Evolutionary conservation across 2,113 vertebrate genomes (phyloP).

Genomic region (Aix galericulata): DNA sequence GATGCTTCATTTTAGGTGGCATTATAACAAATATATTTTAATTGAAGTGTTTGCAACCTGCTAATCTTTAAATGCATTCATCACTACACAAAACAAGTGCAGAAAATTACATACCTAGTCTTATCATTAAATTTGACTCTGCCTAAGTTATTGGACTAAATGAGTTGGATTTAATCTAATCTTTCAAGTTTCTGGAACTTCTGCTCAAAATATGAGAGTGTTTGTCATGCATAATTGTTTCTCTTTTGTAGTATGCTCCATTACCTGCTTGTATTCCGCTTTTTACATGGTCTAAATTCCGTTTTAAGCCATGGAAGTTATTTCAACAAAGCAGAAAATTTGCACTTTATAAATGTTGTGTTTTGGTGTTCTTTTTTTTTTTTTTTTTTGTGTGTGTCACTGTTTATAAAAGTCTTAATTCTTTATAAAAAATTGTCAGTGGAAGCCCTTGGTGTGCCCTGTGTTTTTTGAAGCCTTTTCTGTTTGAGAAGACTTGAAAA

Average conservation of each 20-base stretch:
- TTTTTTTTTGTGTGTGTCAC: too few relatives aligned
- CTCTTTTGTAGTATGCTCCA: slow-evolving; percentile 8
- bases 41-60: neutral
- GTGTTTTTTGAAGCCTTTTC: neutral
- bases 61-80: neutral
- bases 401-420: neutral
- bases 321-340: neutral
- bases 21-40: neutral
- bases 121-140: neutral
- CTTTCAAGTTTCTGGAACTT: neutral
- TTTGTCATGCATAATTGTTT: slow-evolving; percentile 1
- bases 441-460: neutral
- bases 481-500: neutral
- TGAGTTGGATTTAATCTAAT: slow-evolving; percentile 16
- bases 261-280: neutral
- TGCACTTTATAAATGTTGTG: neutral
- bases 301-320: neutral
- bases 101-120: neutral
- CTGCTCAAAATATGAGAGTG: neutral
- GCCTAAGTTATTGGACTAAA: neutral
- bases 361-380: neutral
- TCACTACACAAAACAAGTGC: neutral
- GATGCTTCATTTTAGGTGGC: neutral
- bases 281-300: neutral
- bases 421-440: neutral